A percentile compares a stretch with the other conserved stretches of the same genome.
phyloP scores from a whole-genome alignment of 2,113 vertebrate genomes.

The Chaenogobius annularis region DNA sequence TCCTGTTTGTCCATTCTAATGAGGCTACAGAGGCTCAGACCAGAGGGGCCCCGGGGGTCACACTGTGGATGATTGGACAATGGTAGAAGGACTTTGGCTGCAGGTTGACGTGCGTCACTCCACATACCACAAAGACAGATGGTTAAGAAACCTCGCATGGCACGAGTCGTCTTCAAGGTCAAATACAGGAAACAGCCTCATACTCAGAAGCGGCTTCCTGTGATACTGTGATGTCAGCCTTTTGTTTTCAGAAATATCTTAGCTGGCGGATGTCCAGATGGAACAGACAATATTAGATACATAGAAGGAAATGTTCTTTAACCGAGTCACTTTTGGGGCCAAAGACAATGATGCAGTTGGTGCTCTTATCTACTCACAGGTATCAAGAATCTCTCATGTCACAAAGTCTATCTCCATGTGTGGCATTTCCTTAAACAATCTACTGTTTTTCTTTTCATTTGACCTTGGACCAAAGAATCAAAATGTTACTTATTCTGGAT shows the following conservation, averaged over 20 bases:
- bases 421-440: slow-evolving; percentile 7
- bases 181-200: slow-evolving; percentile 62
- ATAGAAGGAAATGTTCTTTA: slow-evolving; percentile 17
- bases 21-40: slow-evolving; percentile 50
- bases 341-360: slow-evolving; percentile 1
- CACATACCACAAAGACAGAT: slow-evolving; percentile 57
- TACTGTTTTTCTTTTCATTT: slow-evolving; percentile 37
- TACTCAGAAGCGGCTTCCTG: slow-evolving; percentile 56
- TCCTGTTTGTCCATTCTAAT: slow-evolving; percentile 65
- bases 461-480: slow-evolving; percentile 22
- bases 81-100: slow-evolving; percentile 32
- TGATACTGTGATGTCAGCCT: slow-evolving; percentile 46
- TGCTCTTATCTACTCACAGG: slow-evolving; percentile 6
- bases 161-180: slow-evolving; percentile 56
- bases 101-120: slow-evolving; percentile 58
- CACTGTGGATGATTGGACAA: slow-evolving; percentile 9
- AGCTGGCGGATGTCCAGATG: slow-evolving; percentile 31
- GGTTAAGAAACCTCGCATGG: slow-evolving; percentile 48
- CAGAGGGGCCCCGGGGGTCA: slow-evolving; percentile 38
- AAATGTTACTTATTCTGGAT: slow-evolving; percentile 9
- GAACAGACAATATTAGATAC: slow-evolving; percentile 17
- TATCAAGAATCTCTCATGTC: slow-evolving; percentile 35
- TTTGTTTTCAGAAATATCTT: slow-evolving; percentile 63
- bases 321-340: slow-evolving; percentile 11
- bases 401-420: slow-evolving; percentile 34